Percentiles rank a stretch among this genome's conserved stretches.
Conservation (phyloP, 35 echinoderm and acorn worm genomes). For the Patiria miniata region DNA sequence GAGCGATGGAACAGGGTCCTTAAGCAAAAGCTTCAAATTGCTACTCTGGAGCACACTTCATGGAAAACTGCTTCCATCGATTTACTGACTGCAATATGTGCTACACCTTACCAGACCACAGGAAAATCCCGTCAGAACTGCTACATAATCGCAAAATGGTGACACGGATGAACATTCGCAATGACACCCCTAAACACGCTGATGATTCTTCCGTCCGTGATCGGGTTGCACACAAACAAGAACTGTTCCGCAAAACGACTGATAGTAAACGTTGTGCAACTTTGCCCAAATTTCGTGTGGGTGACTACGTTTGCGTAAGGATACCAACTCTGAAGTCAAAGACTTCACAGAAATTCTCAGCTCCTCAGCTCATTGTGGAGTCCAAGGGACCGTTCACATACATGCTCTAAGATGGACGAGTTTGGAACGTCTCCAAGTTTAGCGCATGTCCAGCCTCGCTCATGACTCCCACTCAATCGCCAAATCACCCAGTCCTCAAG, state of each 20-base stretch:
- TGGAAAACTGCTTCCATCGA: neutral
- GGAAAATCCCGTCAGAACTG: neutral
- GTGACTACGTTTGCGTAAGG: slow-evolving; percentile 20
- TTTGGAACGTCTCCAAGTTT: neutral
- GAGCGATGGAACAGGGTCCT: slow-evolving; percentile 38
- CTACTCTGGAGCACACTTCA: neutral
- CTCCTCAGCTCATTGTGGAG: neutral
- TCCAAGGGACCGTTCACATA: neutral
- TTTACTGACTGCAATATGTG: slow-evolving; percentile 1
- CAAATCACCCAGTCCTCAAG: neutral
- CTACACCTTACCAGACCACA: slow-evolving; percentile 20
- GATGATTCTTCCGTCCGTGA: too few species aligned
- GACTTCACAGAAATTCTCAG: neutral
- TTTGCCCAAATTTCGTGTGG: slow-evolving; percentile 6
- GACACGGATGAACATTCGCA: slow-evolving; percentile 29
- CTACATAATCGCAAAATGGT: slow-evolving; percentile 24
- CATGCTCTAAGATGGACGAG: neutral
- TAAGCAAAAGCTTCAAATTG: slow-evolving; percentile 30
- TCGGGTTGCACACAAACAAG: neutral
- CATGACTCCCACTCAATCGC: neutral
- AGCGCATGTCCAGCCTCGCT: neutral
- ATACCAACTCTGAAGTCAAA: slow-evolving; percentile 7
- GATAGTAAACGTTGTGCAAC: slow-evolving; percentile 14
- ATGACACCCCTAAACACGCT: neutral
- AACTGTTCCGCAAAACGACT: neutral